A percentile compares a stretch with the other conserved stretches of the same genome.
These are phyloP conservation scores for Charaxes varanes DNA, from an alignment of 1,140 invertebrate genomes.

Conservation along the genomic window DNA sequence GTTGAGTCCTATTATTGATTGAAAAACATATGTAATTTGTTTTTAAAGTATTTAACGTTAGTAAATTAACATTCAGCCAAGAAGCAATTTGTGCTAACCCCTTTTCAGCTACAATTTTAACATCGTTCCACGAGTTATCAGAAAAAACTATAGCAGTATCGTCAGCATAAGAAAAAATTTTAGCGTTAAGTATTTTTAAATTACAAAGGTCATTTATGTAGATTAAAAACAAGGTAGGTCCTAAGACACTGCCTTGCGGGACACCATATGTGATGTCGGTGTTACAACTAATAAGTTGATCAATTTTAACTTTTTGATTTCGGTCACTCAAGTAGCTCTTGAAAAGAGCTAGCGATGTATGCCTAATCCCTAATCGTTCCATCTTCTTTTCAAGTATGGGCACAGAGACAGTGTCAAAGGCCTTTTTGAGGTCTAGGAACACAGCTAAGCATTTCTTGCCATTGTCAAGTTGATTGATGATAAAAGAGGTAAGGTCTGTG, in stretches of 20 bases:
- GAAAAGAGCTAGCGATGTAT: no score
- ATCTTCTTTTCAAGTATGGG: not conserved
- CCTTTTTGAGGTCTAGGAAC: not conserved
- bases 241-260: no score
- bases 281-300: no score
- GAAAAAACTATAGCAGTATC: no score
- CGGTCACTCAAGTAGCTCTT: no score
- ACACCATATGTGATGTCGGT: no score
- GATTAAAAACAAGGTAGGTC: no score
- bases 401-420: not conserved
- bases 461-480: not conserved
- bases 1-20: not conserved
- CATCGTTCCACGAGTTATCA: not conserved
- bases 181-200: no score
- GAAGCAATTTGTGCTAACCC: not conserved
- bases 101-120: not conserved
- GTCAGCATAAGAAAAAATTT: constrained; percentile 1
- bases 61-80: no score
- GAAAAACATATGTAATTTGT: constrained; percentile 2
- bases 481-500: not conserved
- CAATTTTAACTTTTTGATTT: no score
- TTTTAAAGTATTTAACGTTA: not conserved
- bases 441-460: not conserved
- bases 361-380: not conserved
- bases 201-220: no score